phyloP scores from a whole-genome alignment of 1,140 invertebrate species.

The Sminthurides bifidus region DNA sequence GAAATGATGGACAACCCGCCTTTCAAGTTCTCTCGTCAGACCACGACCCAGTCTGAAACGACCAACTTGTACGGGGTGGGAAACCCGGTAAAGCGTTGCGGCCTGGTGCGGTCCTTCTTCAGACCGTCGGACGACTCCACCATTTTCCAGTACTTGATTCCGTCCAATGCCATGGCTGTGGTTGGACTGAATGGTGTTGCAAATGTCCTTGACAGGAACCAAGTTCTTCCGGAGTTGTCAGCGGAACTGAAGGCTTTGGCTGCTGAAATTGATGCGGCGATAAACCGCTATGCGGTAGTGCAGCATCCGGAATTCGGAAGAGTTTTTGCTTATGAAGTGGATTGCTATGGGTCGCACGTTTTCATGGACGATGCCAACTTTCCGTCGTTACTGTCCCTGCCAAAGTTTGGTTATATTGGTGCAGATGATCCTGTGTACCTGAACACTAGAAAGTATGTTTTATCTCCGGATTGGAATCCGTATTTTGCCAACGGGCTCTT shows the following conservation, averaged over 20 bases:
- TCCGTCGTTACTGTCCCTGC: constrained; percentile 20
- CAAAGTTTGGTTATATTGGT: constrained; percentile 19
- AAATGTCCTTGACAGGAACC: constrained; percentile 8
- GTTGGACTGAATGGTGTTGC: constrained; percentile 26
- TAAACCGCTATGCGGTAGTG: constrained; percentile 17
- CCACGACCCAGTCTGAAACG: constrained; percentile 26
- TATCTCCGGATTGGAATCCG: constrained; percentile 23
- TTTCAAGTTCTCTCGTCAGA: constrained; percentile 20
- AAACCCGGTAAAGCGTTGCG: constrained; percentile 25
- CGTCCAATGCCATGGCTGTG: constrained; percentile 25
- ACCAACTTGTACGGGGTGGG: constrained; percentile 26
- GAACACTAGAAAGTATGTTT: constrained; percentile 19
- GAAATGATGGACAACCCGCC: constrained; percentile 15
- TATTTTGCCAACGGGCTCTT: constrained; percentile 20
- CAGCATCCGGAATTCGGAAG: constrained; percentile 25
- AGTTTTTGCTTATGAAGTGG: constrained; percentile 29
- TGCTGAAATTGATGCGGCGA: constrained; percentile 14
- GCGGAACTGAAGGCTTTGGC: constrained; percentile 12
- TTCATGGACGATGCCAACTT: constrained; percentile 31
- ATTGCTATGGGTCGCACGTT: constrained; percentile 25
- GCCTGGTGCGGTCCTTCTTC: constrained; percentile 27
- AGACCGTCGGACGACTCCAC: constrained; percentile 28
- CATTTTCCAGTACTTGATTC: constrained; percentile 25
- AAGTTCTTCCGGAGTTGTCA: background rate
- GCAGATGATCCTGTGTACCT: constrained; percentile 22